A percentile compares a stretch with the other conserved stretches of the same genome.
Evolutionary conservation across 1,140 invertebrate species (phyloP).

Genomic region (Atta colombica): DNA sequence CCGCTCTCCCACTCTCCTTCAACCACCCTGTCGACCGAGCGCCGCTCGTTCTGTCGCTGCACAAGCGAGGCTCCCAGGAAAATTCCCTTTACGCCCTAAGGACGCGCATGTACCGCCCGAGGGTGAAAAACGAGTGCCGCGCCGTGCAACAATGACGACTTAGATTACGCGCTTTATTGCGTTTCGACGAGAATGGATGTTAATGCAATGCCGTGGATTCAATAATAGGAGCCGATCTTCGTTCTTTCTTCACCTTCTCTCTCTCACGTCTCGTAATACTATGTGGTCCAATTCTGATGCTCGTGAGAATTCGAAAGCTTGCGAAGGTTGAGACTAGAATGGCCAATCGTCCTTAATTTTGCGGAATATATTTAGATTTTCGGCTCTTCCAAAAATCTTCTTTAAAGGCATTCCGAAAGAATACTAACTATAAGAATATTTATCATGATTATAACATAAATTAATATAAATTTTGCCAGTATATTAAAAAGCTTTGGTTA

Average conservation of each 20-base stretch:
- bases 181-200: constrained; percentile 41
- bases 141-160: constrained; percentile 57
- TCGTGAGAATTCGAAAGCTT: constrained; percentile 19
- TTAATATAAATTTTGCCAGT: too few species aligned
- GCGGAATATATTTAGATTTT: too few species aligned
- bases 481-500: too few species aligned
- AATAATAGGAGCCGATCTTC: neutral
- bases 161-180: constrained; percentile 60
- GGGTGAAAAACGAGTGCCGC: constrained; percentile 49
- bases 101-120: constrained; percentile 37
- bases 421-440: too few species aligned
- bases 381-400: too few species aligned
- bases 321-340: neutral
- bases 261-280: neutral
- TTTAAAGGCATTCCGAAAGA: too few species aligned
- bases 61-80: constrained; percentile 45
- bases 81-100: constrained; percentile 40
- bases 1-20: constrained; percentile 37
- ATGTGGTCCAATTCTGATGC: neutral
- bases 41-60: constrained; percentile 23
- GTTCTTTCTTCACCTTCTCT: neutral
- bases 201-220: constrained; percentile 26
- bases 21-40: constrained; percentile 30
- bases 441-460: too few species aligned
- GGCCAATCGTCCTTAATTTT: too few species aligned